phyloP scores from a whole-genome alignment of 2,113 vertebrate species.

The Notiomystis cincta region DNA sequence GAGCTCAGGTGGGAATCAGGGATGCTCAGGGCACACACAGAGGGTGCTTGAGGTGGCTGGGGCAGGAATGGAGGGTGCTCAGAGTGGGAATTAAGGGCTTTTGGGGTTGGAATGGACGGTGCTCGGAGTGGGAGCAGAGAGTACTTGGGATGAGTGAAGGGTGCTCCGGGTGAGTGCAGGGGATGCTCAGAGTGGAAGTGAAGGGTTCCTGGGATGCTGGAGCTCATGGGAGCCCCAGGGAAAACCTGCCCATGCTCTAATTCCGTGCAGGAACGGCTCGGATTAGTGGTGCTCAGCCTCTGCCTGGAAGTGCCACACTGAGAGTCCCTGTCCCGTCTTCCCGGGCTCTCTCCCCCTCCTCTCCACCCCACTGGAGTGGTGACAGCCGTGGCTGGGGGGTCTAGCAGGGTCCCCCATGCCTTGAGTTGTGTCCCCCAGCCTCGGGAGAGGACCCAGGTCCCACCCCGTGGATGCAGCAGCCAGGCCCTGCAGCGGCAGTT shows the following conservation, averaged over 20 bases:
- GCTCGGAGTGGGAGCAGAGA: neutral
- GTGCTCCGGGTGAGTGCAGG: neutral
- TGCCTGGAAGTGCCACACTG: neutral
- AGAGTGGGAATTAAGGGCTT: rapidly evolving
- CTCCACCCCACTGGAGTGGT: rapidly evolving
- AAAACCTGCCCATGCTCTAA: neutral
- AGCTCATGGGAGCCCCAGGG: neutral
- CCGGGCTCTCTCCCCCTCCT: neutral
- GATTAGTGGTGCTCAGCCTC: neutral
- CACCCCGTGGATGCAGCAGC: neutral
- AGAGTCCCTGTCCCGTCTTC: neutral
- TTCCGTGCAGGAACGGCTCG: neutral
- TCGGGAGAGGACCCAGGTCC: rapidly evolving
- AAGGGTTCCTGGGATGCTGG: neutral
- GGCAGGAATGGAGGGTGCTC: neutral
- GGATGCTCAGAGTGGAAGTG: neutral
- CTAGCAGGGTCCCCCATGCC: neutral
- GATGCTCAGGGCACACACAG: rapidly evolving
- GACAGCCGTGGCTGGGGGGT: rapidly evolving
- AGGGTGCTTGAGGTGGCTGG: neutral
- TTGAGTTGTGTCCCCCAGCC: neutral
- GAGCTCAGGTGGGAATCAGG: neutral
- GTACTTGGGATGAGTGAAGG: neutral
- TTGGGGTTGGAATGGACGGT: neutral
- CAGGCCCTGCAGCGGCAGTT: rapidly evolving